These are phyloP conservation scores for Scolopax rusticola DNA, from an alignment of 2,797 vertebrate species.

Conservation along the genomic window DNA sequence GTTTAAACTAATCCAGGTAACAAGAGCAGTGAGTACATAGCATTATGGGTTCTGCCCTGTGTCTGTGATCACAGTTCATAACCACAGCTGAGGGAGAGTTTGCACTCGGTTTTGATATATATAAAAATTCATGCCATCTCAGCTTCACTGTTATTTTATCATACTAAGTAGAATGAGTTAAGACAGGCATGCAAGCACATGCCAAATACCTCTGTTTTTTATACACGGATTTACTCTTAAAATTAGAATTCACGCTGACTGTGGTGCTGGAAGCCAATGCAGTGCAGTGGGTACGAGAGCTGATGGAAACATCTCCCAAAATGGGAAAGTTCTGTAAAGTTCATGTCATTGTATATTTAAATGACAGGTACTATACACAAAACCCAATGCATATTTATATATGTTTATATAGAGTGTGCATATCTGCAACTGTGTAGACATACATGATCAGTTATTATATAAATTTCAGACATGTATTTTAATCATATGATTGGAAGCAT, in stretches of 20 bases:
- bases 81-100: not conserved
- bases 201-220: not conserved
- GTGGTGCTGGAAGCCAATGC: not conserved
- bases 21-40: not conserved
- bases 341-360: not conserved
- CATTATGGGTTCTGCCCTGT: not conserved
- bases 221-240: not conserved
- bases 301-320: constrained; percentile 28
- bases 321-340: constrained; percentile 1
- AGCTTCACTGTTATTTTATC: not conserved
- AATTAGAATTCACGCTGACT: not conserved
- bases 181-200: not conserved
- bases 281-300: not conserved
- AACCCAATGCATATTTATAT: not conserved
- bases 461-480: not conserved
- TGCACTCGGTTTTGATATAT: not conserved
- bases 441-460: not conserved
- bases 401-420: not conserved
- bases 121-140: not conserved
- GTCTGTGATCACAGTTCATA: not conserved
- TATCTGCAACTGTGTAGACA: not conserved
- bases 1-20: not conserved
- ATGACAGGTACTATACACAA: constrained; percentile 41
- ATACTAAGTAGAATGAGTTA: not conserved
- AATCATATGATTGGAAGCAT: not conserved